Conservation (phyloP, 2,797 vertebrate species). For the Sebastes nivosus region DNA sequence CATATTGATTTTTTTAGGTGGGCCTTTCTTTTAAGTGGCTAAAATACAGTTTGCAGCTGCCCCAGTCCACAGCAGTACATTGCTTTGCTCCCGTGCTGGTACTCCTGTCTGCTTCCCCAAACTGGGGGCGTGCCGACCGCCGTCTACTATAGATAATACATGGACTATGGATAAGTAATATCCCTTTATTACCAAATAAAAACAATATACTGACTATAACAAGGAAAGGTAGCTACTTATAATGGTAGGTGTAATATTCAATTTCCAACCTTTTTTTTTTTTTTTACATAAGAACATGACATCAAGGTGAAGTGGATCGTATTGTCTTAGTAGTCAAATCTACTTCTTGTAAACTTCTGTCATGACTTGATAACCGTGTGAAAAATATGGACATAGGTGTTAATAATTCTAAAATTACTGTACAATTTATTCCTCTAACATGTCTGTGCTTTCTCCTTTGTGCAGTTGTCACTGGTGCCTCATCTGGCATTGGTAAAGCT, state of each 20-base stretch:
- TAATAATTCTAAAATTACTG: not conserved
- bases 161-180: no score
- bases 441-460: slow-evolving; percentile 19
- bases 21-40: no score
- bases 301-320: not conserved
- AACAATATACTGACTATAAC: not conserved
- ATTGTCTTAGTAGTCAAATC: not conserved
- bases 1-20: no score
- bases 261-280: not conserved
- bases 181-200: not conserved
- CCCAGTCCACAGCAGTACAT: no score
- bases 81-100: no score
- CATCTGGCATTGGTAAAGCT: slow-evolving; percentile 84
- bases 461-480: slow-evolving; percentile 86
- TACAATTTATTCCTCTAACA: not conserved
- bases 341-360: not conserved
- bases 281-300: not conserved
- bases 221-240: not conserved
- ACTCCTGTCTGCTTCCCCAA: no score
- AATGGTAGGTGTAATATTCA: not conserved
- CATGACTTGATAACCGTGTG: not conserved
- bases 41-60: no score
- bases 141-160: no score
- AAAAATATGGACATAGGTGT: not conserved
- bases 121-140: no score